Evolutionary conservation across 2,113 vertebrate genomes (phyloP).

Genomic region (Peromyscus leucopus): DNA sequence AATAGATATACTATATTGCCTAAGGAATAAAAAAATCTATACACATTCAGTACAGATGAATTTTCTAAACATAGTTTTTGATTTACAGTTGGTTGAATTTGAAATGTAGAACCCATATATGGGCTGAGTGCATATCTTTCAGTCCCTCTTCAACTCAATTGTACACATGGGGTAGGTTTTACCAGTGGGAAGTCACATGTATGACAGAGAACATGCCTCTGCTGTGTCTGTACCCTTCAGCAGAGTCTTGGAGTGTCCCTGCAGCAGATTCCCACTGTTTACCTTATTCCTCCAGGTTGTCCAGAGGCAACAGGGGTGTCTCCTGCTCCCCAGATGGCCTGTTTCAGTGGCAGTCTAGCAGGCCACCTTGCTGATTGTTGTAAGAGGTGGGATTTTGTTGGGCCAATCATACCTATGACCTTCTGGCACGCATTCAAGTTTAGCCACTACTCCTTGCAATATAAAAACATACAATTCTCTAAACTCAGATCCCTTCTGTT

Average conservation of each 20-base stretch:
- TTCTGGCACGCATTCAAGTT: neutral
- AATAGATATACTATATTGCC: neutral
- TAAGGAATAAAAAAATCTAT: neutral
- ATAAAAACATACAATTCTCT: neutral
- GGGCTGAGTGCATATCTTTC: neutral
- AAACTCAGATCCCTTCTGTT: slow-evolving; percentile 12
- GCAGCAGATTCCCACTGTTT: neutral
- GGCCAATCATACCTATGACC: neutral
- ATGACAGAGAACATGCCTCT: slow-evolving; percentile 5
- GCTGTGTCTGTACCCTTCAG: neutral
- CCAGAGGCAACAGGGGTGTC: neutral
- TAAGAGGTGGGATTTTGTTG: neutral
- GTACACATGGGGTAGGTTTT: neutral
- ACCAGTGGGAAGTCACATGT: neutral
- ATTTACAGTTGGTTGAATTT: neutral
- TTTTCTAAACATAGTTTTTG: neutral
- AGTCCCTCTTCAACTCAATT: neutral
- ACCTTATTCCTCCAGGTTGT: neutral
- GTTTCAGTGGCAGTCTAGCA: neutral
- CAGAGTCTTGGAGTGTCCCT: neutral
- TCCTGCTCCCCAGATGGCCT: neutral
- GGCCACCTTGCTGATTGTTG: neutral
- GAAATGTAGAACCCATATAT: neutral
- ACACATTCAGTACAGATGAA: neutral
- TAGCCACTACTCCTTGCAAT: neutral